A percentile compares a stretch with the other conserved stretches of the same genome.
These are phyloP conservation scores for Pygocentrus nattereri DNA, from an alignment of 2,797 vertebrate genomes.

Conservation along the genomic window DNA sequence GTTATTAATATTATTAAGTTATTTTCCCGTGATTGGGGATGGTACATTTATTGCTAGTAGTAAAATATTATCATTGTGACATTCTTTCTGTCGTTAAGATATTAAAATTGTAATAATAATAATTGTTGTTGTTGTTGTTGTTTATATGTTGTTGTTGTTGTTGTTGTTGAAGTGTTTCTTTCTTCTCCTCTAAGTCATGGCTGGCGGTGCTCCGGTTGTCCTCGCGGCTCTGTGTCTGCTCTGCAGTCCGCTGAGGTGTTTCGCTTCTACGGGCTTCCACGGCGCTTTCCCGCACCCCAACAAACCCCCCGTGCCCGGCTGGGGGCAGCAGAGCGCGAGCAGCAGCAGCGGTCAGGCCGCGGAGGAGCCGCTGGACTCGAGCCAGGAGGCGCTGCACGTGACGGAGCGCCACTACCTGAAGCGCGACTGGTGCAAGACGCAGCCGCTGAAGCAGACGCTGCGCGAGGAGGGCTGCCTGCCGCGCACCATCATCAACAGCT, in stretches of 20 bases:
- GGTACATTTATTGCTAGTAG: too few relatives aligned
- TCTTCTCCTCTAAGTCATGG: constrained; percentile 43
- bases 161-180: neutral
- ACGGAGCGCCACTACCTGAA: constrained; percentile 95
- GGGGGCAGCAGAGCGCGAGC: neutral
- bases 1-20: too few relatives aligned
- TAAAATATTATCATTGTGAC: too few relatives aligned
- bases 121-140: too few relatives aligned
- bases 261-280: constrained; percentile 77
- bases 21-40: too few relatives aligned
- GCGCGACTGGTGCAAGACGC: constrained; percentile 97
- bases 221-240: constrained; percentile 80
- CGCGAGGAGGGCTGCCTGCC: constrained; percentile 89
- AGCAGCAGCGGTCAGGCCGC: neutral
- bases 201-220: constrained; percentile 43
- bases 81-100: neutral
- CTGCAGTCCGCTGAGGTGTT: constrained; percentile 69
- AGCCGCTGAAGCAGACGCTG: constrained; percentile 94
- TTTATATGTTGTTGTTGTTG: neutral
- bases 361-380: constrained; percentile 93
- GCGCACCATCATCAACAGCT: constrained; percentile 92
- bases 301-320: constrained; percentile 83
- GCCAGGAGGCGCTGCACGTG: constrained; percentile 93
- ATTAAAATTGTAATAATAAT: too few relatives aligned
- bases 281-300: constrained; percentile 87